Base-by-base conservation (phyloP, 1,140 invertebrate genomes). In the Papilio polyxenes region DNA sequence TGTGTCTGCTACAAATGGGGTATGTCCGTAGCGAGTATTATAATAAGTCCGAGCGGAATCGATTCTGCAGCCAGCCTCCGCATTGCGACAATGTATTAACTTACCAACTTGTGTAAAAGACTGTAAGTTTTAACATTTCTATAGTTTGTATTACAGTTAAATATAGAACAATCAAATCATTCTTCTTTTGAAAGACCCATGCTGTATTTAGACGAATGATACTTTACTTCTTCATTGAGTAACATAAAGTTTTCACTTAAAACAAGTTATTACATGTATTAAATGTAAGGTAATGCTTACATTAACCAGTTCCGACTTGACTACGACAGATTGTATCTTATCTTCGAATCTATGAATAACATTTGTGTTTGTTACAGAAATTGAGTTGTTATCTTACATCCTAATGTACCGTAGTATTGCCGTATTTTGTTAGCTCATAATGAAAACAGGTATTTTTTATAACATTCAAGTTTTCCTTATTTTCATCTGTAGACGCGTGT, bases 1-100 rank as follows among this genome's bases (percentile, higher is more conserved):
- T 37, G 17, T 37, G 65, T 15, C 31, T 72, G 65, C 7, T 37
- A 37, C 23, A 72, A 65, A 72, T 72, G 65, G 20, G 11, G 10
- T 7, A 62, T 72, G 65, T 72, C 65, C 37, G 31, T 37, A 11
- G 13, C 11, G 31, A 15, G 65, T 72, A 72, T 72, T 72, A 72
- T 65, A 31, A 65, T 72, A 72, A 72, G 20, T 37, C 31, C 13
- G 65, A 72, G 13, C 31, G 65, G 65, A 15, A 72, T 37, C 65
- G 65, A 72, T 72, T 13, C 65, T 72, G 65, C 65, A 72, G 65
- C 11, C 65, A 20, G 59, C 59, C 20, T 72, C 65, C 65, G 65
- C 65, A 72, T 72, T 72, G 65, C 65, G 65, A 37, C 65, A 72
- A 40, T 40, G 10, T 40, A 15, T 15, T 40, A 72, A 72, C 62